Evolutionary conservation across 2,888 invertebrate species (phyloP).

Genomic region (Apomyelois bistriatella): DNA sequence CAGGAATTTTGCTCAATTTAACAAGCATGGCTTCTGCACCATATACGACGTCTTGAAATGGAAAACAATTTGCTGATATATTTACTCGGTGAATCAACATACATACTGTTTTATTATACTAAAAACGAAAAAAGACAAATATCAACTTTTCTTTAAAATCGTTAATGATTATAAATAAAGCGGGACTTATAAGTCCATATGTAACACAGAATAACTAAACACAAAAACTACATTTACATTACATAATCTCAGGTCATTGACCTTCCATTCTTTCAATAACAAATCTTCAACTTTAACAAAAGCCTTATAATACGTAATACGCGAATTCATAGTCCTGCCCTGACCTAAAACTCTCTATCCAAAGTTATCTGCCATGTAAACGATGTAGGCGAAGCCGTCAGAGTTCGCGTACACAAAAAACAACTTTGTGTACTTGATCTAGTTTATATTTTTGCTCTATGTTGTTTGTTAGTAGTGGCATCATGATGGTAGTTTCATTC

Average conservation of each 20-base stretch:
- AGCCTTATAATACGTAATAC: slow-evolving; percentile 42
- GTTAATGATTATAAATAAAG: no score
- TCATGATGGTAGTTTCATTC: slow-evolving; percentile 28
- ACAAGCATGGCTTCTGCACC: slow-evolving; percentile 1
- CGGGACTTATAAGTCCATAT: neutral
- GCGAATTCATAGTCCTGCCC: slow-evolving; percentile 46
- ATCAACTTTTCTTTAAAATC: no score
- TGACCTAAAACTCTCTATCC: slow-evolving; percentile 64
- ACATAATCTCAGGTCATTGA: neutral
- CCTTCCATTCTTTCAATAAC: slow-evolving; percentile 28
- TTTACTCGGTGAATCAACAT: no score
- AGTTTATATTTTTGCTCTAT: slow-evolving; percentile 14
- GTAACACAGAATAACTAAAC: neutral
- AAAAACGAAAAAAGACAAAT: no score
- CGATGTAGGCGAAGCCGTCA: slow-evolving; percentile 41
- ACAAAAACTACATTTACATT: neutral
- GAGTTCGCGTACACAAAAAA: slow-evolving; percentile 24
- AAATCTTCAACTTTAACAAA: slow-evolving; percentile 38
- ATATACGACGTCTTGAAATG: neutral
- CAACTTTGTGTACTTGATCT: slow-evolving; percentile 25
- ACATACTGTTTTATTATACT: no score
- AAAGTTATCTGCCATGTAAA: slow-evolving; percentile 64
- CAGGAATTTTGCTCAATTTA: slow-evolving; percentile 15
- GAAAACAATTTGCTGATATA: neutral
- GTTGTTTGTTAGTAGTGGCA: slow-evolving; percentile 19